Conservation (phyloP, 2,797 vertebrate genomes). For the Platyrinchus mystaceus region DNA sequence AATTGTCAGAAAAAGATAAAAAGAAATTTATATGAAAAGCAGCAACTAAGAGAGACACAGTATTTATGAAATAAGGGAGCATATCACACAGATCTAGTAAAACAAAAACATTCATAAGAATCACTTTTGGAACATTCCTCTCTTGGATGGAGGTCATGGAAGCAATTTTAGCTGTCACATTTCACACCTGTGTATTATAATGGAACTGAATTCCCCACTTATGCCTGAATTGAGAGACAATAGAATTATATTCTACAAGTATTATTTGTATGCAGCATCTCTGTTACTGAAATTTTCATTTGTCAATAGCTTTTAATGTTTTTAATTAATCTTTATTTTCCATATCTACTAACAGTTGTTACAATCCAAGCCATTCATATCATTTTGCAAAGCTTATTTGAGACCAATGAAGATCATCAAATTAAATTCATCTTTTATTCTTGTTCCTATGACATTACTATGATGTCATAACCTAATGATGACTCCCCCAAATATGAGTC, state of each 20-base stretch:
- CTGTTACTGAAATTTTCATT: background rate
- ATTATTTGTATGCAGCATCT: background rate
- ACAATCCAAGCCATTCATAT: background rate
- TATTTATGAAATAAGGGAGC: background rate
- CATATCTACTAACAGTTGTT: background rate
- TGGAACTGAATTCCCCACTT: background rate
- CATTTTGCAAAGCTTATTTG: background rate
- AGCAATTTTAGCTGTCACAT: background rate
- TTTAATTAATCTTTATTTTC: background rate
- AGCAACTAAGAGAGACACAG: background rate
- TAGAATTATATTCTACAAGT: background rate
- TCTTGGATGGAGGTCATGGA: background rate
- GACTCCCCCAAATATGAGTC: background rate
- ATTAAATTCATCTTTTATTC: background rate
- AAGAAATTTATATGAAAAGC: constrained; percentile 8
- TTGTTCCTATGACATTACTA: background rate
- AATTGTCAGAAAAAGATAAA: background rate
- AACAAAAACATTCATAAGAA: background rate
- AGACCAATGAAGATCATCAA: background rate
- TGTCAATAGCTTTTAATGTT: background rate
- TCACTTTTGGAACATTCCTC: background rate
- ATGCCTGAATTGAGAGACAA: background rate
- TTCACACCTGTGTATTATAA: background rate
- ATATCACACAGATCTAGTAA: background rate
- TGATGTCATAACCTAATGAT: background rate